phyloP scores from a whole-genome alignment of 2,113 vertebrate genomes.

The Malurus alboscapulatus region DNA sequence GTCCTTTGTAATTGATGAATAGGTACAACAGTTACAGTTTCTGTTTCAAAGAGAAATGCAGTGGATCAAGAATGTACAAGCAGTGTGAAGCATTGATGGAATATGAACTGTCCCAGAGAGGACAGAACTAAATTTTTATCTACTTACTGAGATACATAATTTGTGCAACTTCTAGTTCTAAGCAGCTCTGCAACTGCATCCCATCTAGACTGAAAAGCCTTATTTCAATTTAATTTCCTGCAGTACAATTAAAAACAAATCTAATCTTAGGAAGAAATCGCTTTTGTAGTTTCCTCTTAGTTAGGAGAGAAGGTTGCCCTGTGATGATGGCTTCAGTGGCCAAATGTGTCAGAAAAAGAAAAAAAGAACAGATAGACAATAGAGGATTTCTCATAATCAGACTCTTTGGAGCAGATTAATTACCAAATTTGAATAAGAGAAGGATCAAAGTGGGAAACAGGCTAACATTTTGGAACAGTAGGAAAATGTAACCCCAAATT shows the following conservation, averaged over 20 bases:
- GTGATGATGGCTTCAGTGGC: not conserved
- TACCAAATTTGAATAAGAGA: not conserved
- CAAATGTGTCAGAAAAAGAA: not conserved
- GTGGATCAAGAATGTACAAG: not conserved
- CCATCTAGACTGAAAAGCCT: not conserved
- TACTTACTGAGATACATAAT: not conserved
- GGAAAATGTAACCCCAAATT: not conserved
- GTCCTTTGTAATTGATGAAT: not conserved
- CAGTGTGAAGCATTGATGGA: not conserved
- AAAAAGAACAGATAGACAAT: not conserved
- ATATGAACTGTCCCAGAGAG: not conserved
- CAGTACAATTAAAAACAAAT: not conserved
- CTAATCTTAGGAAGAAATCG: not conserved
- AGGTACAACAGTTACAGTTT: not conserved
- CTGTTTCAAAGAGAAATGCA: not conserved
- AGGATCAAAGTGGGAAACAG: not conserved
- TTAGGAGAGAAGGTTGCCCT: not conserved
- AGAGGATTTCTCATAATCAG: not conserved
- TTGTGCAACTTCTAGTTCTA: not conserved
- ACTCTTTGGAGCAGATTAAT: not conserved
- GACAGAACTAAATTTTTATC: not conserved
- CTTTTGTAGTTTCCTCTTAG: not conserved
- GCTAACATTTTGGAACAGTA: not conserved
- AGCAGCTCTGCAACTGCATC: not conserved
- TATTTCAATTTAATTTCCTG: not conserved